Conservation (phyloP, 2,113 vertebrate species). For the Anarhynchus alexandrinus region DNA sequence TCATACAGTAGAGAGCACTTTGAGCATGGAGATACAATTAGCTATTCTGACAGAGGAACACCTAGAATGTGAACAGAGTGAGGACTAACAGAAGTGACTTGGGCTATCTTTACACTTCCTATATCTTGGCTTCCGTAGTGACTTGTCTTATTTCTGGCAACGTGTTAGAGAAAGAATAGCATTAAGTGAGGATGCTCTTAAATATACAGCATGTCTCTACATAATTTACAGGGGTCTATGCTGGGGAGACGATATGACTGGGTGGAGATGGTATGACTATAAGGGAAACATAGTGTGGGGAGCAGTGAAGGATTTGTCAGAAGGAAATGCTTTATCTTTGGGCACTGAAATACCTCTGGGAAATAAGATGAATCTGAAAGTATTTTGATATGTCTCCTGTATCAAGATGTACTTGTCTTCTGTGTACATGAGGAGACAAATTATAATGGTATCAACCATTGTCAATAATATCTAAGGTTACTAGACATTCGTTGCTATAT, state of each 20-base stretch:
- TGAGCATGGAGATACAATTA: neutral
- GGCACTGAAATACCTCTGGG: neutral
- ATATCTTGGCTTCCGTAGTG: neutral
- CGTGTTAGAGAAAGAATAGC: neutral
- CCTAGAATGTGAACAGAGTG: neutral
- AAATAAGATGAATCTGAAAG: neutral
- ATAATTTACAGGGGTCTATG: neutral
- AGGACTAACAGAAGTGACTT: neutral
- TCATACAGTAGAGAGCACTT: neutral
- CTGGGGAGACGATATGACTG: neutral
- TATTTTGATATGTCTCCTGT: neutral
- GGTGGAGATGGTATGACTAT: neutral
- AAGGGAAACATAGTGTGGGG: neutral
- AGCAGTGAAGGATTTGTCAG: neutral
- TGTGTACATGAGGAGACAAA: neutral
- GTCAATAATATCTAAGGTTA: neutral
- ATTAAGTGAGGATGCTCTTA: neutral
- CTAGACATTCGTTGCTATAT: neutral
- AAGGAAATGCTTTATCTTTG: neutral
- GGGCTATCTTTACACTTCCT: neutral
- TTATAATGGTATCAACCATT: neutral
- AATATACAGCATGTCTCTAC: neutral
- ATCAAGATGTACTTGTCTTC: neutral
- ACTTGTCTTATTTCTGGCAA: neutral
- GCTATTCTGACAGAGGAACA: neutral